These are phyloP conservation scores for Sebastes jordani DNA, from an alignment of 2,797 vertebrate species.

Conservation along the genomic window DNA sequence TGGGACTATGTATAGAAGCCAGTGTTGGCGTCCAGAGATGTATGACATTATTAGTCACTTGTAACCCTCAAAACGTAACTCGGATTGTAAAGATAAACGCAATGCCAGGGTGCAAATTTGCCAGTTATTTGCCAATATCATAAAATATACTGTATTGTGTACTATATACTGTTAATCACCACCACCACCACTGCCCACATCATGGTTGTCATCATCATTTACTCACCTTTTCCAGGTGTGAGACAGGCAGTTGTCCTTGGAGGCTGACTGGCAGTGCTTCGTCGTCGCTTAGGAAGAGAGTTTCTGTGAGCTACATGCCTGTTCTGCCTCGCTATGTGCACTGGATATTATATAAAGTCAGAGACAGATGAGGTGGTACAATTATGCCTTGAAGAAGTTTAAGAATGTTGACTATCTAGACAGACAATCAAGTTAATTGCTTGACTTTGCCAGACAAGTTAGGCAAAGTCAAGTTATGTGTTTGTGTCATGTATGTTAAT, in stretches of 20 bases:
- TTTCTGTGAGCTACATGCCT: neutral
- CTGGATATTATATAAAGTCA: neutral
- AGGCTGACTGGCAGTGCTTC: neutral
- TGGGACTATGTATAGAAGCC: no score
- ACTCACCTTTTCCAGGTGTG: neutral
- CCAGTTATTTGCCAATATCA: neutral
- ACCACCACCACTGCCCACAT: neutral
- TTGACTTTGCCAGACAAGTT: neutral
- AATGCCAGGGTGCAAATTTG: no score
- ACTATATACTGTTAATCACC: neutral
- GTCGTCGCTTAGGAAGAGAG: neutral
- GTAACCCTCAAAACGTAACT: no score
- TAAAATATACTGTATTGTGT: neutral
- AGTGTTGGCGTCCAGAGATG: no score
- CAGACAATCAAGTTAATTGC: neutral
- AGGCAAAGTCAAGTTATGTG: neutral
- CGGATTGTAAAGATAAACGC: neutral
- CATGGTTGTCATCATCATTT: neutral
- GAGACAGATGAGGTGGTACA: neutral
- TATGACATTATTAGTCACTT: no score
- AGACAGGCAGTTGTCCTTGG: neutral
- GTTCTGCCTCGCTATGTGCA: neutral
- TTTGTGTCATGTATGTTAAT: neutral
- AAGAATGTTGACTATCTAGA: neutral
- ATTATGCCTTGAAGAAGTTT: neutral